phyloP scores from a whole-genome alignment of 2,888 invertebrate genomes.

The Drosophila longiperda region DNA sequence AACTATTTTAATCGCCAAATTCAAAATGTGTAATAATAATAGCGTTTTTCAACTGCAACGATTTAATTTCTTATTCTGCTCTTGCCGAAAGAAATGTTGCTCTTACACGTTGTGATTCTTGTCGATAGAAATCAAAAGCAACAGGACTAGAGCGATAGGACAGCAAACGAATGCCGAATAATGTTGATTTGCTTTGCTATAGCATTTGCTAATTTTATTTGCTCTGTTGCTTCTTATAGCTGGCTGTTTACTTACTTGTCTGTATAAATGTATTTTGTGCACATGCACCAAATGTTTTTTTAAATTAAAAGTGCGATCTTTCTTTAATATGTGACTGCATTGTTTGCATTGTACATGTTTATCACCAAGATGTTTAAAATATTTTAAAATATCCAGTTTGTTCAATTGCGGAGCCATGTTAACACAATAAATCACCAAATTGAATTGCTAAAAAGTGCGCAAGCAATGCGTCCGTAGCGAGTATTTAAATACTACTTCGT shows the following conservation, averaged over 20 bases:
- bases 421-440: background rate
- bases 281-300: background rate
- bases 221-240: background rate
- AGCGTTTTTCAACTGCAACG: background rate
- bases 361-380: background rate
- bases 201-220: background rate
- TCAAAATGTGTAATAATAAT: background rate
- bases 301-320: background rate
- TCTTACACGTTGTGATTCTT: background rate
- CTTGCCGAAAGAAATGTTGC: background rate
- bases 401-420: background rate
- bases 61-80: background rate
- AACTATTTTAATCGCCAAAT: background rate
- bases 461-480: background rate
- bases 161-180: background rate
- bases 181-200: background rate
- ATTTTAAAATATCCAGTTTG: background rate
- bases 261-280: background rate
- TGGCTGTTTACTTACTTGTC: background rate
- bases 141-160: background rate
- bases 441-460: background rate
- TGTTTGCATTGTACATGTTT: background rate
- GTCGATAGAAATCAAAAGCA: background rate
- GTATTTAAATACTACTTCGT: background rate
- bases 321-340: background rate